Evolutionary conservation across 1,140 invertebrate species (phyloP), one percentile per base, ranked within the genome.

Genomic region (Venustaconcha ellipsiformis): DNA sequence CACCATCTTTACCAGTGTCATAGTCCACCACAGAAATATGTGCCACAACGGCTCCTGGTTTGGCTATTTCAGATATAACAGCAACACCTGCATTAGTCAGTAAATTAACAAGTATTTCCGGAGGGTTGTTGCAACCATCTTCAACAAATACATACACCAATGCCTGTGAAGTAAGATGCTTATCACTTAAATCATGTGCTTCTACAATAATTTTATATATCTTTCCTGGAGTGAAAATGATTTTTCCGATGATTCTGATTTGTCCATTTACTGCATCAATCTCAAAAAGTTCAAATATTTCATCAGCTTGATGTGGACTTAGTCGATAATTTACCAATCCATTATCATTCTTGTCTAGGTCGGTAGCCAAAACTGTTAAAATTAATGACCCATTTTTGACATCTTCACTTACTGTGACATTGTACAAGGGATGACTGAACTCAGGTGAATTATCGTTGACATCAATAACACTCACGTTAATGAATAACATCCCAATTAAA

Each of bases 21-120:
- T 78, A 71, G 72, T 88, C 87, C 37, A 67, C 71, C n/a, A 87
- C 84, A 11, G 70, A 69, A 26, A 87, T 78, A 67, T 84, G 83
- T 17, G 86, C 87, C 17, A 88, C 83, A 20, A 82, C 83, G 5
- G 78, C 81, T 13, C 83, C 84, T 1, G 84, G 74, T 30, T 78
- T 78, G 5, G 86, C 84, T 20, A 79, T 77, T 62, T 83, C 83
- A 12, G 82, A 77, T 30, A 83, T 70, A 37, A 68, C 70, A 13
- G 68, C 69, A 55, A 18, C 71, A 6, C 58, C 64, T 20, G 1
- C 57, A 20, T 68, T 48, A 11, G 72, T 67, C 8, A 76, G 69
- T 17, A 76, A 14, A 60, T 76, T 76, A 20, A 77, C 57, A 14
- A 59, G 55, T 30, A 77, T 77, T 23, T 66, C 23, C 2, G 75